phyloP scores from a whole-genome alignment of 2,113 vertebrate species.

The Asarcornis scutulata region DNA sequence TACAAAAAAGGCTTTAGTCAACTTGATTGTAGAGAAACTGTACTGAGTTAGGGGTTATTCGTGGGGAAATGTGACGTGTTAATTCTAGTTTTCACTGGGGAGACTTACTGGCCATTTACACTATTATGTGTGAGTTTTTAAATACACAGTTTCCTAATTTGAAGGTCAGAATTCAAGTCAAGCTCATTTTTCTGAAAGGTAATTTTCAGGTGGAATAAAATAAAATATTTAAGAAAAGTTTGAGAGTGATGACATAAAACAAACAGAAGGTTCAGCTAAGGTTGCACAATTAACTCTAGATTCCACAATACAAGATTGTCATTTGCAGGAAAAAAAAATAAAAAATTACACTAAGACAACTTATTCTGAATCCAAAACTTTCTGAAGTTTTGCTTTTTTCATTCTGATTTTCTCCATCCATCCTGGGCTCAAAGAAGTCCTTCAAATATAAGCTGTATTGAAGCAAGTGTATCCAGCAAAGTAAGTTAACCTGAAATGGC shows the following conservation, averaged over 20 bases:
- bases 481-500: constrained; percentile 24
- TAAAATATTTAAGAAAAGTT: not conserved
- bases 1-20: not conserved
- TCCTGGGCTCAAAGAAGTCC: not conserved
- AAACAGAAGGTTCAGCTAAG: not conserved
- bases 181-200: not conserved
- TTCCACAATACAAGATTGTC: not conserved
- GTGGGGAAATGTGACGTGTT: not conserved
- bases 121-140: not conserved
- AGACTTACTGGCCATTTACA: not conserved
- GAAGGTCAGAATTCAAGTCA: not conserved
- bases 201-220: not conserved
- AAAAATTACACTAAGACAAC: not conserved
- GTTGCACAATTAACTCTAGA: not conserved
- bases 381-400: not conserved
- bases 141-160: not conserved
- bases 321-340: not conserved
- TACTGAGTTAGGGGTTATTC: not conserved
- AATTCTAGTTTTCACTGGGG: not conserved
- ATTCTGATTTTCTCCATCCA: not conserved
- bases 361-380: not conserved
- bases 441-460: not conserved
- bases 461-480: not conserved
- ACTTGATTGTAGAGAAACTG: not conserved
- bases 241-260: not conserved